phyloP scores from a whole-genome alignment of 92 coral and sea anemone species.

The Zoanthus solanderi region DNA sequence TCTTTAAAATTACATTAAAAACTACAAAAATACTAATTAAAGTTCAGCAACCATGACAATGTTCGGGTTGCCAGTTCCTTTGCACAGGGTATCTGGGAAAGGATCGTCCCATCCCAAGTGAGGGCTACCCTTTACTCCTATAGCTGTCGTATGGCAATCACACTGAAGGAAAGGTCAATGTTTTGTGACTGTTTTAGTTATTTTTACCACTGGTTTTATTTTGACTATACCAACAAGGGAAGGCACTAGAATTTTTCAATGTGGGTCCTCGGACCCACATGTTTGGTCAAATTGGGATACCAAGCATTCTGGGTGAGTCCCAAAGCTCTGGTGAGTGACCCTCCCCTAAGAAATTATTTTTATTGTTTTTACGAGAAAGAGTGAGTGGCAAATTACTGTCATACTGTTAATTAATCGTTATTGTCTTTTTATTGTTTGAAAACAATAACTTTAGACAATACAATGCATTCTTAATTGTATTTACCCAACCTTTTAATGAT shows the following conservation, averaged over 20 bases:
- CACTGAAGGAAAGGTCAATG: no score
- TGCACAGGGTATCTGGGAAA: not conserved
- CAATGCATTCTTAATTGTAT: conserved; percentile 34
- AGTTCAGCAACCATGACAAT: conserved; percentile 21
- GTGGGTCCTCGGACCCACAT: conserved; percentile 63
- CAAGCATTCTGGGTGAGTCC: conserved; percentile 39
- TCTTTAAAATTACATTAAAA: conserved; percentile 13
- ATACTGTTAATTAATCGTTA: conserved; percentile 39
- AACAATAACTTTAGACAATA: conserved; percentile 14
- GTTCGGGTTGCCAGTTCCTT: conserved; percentile 24
- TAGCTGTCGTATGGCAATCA: no score
- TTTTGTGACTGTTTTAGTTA: no score
- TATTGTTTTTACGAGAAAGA: conserved; percentile 26
- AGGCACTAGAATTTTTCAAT: conserved; percentile 48
- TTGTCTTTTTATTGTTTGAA: conserved; percentile 1
- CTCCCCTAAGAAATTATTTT: conserved; percentile 37
- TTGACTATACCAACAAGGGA: not conserved
- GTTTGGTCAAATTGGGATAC: conserved; percentile 57
- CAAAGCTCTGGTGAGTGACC: conserved; percentile 21
- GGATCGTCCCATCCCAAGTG: no score
- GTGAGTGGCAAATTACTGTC: conserved; percentile 24
- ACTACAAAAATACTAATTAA: conserved; percentile 16
- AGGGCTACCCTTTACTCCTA: no score
- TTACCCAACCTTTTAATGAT: not conserved
- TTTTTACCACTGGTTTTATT: no score